phyloP scores from a whole-genome alignment of 2,888 invertebrate genomes.

The Ferdinandea cuprea region DNA sequence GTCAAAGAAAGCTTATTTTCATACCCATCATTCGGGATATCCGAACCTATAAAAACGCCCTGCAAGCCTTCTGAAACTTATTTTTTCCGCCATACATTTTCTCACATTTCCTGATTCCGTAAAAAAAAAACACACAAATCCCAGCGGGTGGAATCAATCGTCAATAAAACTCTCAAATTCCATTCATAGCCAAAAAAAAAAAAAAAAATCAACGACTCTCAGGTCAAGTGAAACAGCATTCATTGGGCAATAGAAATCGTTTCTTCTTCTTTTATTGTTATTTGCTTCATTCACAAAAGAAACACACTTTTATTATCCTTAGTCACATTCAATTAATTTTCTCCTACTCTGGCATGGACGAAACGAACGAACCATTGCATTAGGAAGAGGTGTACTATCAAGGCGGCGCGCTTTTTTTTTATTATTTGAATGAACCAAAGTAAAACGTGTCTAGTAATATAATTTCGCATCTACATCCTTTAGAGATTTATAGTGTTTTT shows the following conservation, averaged over 20 bases:
- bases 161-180: slow-evolving; percentile 49
- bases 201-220: slow-evolving; percentile 52
- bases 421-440: slow-evolving; percentile 44
- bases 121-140: background rate
- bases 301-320: slow-evolving; percentile 56
- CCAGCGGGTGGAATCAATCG: slow-evolving; percentile 37
- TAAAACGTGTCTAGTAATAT: slow-evolving; percentile 69
- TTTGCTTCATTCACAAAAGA: slow-evolving; percentile 32
- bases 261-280: slow-evolving; percentile 57
- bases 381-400: slow-evolving; percentile 43
- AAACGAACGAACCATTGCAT: background rate
- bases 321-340: slow-evolving; percentile 71
- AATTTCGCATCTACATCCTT: slow-evolving; percentile 29
- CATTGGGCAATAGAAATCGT: slow-evolving; percentile 66
- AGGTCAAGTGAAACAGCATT: slow-evolving; percentile 48
- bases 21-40: too few species aligned
- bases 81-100: too few species aligned
- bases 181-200: slow-evolving; percentile 27
- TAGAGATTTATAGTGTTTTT: slow-evolving; percentile 58
- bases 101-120: background rate
- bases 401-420: slow-evolving; percentile 39
- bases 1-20: too few species aligned
- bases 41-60: too few species aligned
- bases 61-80: too few species aligned
- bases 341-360: slow-evolving; percentile 11